These are phyloP conservation scores for Caretta caretta DNA, from an alignment of 2,113 vertebrate species.

Conservation along the genomic window DNA sequence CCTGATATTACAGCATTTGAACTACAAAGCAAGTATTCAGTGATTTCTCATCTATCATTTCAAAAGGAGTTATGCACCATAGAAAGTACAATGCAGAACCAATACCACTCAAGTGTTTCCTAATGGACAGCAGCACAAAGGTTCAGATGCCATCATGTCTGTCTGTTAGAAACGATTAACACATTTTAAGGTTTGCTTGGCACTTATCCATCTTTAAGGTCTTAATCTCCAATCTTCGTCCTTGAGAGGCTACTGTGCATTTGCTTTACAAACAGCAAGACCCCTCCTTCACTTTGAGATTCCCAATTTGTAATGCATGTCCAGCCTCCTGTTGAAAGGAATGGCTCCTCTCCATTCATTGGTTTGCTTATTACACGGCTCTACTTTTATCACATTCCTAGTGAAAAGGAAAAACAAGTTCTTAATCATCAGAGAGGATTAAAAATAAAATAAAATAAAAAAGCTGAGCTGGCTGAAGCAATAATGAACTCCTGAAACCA, in stretches of 20 bases:
- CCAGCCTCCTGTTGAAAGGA: not conserved
- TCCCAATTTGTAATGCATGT: rapidly evolving
- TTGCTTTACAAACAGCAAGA: conserved; percentile 8
- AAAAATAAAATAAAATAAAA: not conserved
- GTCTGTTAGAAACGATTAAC: not conserved
- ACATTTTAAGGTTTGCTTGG: conserved; percentile 23
- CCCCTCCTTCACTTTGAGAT: not conserved
- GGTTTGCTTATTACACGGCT: not conserved
- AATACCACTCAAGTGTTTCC: not conserved
- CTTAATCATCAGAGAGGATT: not conserved
- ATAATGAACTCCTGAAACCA: not conserved
- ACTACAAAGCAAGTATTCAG: not conserved
- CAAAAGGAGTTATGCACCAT: not conserved
- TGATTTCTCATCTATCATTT: not conserved
- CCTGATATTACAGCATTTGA: not conserved
- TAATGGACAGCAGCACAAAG: rapidly evolving
- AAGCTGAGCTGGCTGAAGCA: not conserved
- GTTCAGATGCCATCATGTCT: not conserved
- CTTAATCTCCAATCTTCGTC: conserved; percentile 24
- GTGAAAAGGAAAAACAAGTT: not conserved
- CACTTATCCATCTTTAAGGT: conserved; percentile 33
- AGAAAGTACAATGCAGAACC: not conserved
- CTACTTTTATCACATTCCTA: not conserved
- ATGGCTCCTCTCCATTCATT: not conserved
- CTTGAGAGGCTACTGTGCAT: not conserved